phyloP scores from a whole-genome alignment of 2,888 invertebrate genomes.

The Shargacucullia verbasci region DNA sequence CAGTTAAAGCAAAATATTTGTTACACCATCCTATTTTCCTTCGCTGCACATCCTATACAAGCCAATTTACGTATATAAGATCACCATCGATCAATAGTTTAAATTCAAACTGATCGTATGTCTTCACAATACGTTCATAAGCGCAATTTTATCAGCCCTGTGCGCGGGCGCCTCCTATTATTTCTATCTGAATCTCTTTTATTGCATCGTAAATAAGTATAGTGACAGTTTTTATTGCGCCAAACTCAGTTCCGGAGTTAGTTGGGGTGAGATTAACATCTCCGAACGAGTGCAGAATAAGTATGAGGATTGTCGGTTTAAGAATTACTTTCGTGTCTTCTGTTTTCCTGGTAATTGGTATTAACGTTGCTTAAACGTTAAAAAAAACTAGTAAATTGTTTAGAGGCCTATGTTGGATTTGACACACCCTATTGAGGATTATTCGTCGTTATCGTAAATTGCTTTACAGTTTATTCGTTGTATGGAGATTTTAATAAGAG shows the following conservation, averaged over 20 bases:
- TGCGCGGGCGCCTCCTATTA: conserved; percentile 66
- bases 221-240: conserved; percentile 85
- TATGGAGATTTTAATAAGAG: too few relatives aligned
- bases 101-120: conserved; percentile 5
- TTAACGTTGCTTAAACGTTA: conserved; percentile 42
- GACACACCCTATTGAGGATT: not conserved
- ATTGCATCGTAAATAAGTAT: conserved; percentile 83
- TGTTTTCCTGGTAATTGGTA: conserved; percentile 41
- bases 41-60: too few relatives aligned
- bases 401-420: conserved; percentile 25
- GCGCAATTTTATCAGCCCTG: conserved; percentile 47
- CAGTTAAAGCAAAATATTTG: too few relatives aligned
- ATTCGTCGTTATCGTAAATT: too few relatives aligned
- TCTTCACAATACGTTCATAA: conserved; percentile 14
- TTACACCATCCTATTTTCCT: too few relatives aligned
- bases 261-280: conserved; percentile 79
- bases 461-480: too few relatives aligned
- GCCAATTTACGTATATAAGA: too few relatives aligned
- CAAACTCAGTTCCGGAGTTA: conserved; percentile 76
- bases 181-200: conserved; percentile 79
- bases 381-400: conserved; percentile 41
- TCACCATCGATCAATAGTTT: conserved; percentile 6
- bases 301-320: conserved; percentile 66
- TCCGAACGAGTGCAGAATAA: conserved; percentile 72
- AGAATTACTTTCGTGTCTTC: conserved; percentile 59